Evolutionary conservation across 2,888 invertebrate species (phyloP), one percentile per base, ranked within the genome.

Genomic region (Parthenolecanium corni): DNA sequence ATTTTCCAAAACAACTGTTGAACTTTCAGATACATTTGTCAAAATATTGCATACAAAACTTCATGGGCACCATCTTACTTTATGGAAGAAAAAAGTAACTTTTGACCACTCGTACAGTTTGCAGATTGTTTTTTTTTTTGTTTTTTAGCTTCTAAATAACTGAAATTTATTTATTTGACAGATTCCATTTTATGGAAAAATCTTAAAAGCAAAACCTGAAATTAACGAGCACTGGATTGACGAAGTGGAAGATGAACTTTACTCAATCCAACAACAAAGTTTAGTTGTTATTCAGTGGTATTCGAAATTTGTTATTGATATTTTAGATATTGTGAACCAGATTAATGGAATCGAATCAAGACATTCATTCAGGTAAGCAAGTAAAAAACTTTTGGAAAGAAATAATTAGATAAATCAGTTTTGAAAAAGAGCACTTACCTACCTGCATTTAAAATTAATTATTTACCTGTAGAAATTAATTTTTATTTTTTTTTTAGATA

Each of bases 51-150:
- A 51, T 23, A 23, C 49, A 40, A 25, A 40, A 23, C 20, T 51
- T 9, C 18, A 38, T 38, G n/a, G 23, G 11, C 23, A 1, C n/a
- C 6, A 18, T 9, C 9, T 49, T 23, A 25, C 38, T 23, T 36
- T 61, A 25, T 61, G 61, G 61, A 61, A 61, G 24, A 61, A 61
- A 16, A 61, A 51, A 23, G 61, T 61, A 31, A 16, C n/a, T 40
- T 14, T 18, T n/a, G 11, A 4, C 2, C 18, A 31, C 4, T n/a
- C n/a, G 9, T 31, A 31, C 31, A 31, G n/a, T n/a, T n/a, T n/a
- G n/a, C n/a, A n/a, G n/a, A n/a, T n/a, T n/a, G n/a, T n/a, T n/a
- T n/a, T n/a, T n/a, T n/a, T 44, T 44, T 44, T 6, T 44, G 12
- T 18, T 18, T 44, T 44, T 4, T 44, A 44, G 5, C 44, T 18